A percentile compares a stretch with the other conserved stretches of the same genome.
Conservation (phyloP, 2,888 invertebrate species). For the Cotesia congregata region DNA sequence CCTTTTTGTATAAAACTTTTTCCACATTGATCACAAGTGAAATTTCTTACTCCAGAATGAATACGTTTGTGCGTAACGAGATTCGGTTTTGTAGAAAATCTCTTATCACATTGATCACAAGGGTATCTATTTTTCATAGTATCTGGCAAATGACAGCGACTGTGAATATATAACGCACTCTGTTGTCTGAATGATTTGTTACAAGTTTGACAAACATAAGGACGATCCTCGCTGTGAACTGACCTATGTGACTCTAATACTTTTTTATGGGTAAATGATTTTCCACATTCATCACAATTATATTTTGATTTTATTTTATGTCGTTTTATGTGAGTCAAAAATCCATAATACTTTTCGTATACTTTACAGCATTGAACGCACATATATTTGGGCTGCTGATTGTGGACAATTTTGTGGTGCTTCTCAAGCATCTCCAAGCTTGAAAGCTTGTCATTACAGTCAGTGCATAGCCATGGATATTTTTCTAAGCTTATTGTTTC, state of each 20-base stretch:
- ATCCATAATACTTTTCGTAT: slow-evolving; percentile 75
- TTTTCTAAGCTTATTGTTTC: slow-evolving; percentile 61
- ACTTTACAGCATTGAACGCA: slow-evolving; percentile 79
- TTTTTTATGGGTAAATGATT: slow-evolving; percentile 73
- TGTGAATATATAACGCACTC: slow-evolving; percentile 73
- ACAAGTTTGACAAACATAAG: slow-evolving; percentile 72
- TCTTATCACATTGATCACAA: slow-evolving; percentile 75
- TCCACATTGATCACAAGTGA: slow-evolving; percentile 74
- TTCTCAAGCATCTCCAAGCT: slow-evolving; percentile 72
- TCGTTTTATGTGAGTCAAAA: slow-evolving; percentile 76
- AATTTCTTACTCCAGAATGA: slow-evolving; percentile 73
- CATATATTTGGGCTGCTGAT: slow-evolving; percentile 76
- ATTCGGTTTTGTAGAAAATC: slow-evolving; percentile 74
- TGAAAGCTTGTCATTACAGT: slow-evolving; percentile 71
- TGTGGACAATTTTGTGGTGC: slow-evolving; percentile 76
- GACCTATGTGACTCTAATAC: slow-evolving; percentile 71
- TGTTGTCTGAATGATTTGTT: slow-evolving; percentile 74
- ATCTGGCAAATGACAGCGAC: slow-evolving; percentile 73
- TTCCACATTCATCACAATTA: slow-evolving; percentile 73
- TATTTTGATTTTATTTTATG: slow-evolving; percentile 77
- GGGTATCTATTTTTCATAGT: slow-evolving; percentile 74
- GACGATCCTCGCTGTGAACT: slow-evolving; percentile 72
- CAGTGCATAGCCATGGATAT: slow-evolving; percentile 73
- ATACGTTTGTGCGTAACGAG: slow-evolving; percentile 74
- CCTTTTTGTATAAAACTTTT: slow-evolving; percentile 76